Percentiles rank a stretch among this genome's conserved stretches.
Conservation (phyloP, 2,888 invertebrate genomes). For the Lycophotia porphyrea region DNA sequence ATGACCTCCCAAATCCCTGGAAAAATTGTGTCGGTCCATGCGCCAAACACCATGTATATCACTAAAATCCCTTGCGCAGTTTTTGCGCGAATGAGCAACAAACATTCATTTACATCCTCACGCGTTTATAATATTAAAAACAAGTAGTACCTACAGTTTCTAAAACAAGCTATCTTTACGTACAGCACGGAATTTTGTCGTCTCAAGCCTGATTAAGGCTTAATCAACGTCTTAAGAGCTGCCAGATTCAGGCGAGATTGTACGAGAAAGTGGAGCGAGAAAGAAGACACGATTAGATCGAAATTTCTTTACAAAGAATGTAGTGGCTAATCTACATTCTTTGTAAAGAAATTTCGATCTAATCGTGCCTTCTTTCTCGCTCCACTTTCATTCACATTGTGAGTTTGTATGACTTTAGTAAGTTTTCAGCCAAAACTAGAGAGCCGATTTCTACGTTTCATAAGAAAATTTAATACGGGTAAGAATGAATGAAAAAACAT, state of each 20-base stretch:
- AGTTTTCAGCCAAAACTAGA: background rate
- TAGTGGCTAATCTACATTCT: no score
- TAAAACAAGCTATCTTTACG: constrained; percentile 5
- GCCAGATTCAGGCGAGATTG: constrained; percentile 61
- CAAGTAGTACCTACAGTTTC: no score
- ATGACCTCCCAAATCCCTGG: no score
- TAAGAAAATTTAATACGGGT: background rate
- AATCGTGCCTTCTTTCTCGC: no score
- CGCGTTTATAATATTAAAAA: background rate
- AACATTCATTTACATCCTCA: background rate
- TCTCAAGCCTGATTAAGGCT: constrained; percentile 64
- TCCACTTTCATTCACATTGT: no score
- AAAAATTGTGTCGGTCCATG: no score
- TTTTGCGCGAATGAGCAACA: background rate
- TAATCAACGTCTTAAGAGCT: constrained; percentile 69
- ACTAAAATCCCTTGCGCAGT: background rate
- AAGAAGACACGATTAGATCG: constrained; percentile 11
- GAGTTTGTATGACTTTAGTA: background rate
- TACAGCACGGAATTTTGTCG: constrained; percentile 50
- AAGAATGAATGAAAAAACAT: no score
- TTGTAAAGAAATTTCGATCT: no score
- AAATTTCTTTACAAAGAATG: constrained; percentile 24
- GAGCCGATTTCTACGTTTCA: background rate
- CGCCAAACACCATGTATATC: no score
- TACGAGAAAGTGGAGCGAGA: constrained; percentile 22